These are phyloP conservation scores for Todiramphus chloris DNA, from an alignment of 2,113 vertebrate genomes.

Conservation along the genomic window DNA sequence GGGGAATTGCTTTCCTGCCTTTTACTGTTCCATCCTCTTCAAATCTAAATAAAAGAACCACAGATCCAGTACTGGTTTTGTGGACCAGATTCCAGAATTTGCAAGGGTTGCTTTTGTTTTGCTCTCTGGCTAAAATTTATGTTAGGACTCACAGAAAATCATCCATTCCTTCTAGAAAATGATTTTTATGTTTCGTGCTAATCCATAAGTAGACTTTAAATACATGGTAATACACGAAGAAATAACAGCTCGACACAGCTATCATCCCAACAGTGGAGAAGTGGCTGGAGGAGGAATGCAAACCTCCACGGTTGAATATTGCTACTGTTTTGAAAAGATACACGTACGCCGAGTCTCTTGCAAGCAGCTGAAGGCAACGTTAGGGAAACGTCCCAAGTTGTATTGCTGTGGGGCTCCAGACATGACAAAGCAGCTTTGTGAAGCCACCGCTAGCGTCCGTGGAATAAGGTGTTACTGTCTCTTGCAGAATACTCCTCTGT, in stretches of 20 bases:
- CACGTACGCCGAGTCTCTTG: not conserved
- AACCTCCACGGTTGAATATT: accelerated
- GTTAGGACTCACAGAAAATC: not conserved
- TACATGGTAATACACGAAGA: not conserved
- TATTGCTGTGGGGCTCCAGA: not conserved
- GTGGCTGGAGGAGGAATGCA: not conserved
- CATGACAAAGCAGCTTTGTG: not conserved
- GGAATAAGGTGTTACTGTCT: not conserved
- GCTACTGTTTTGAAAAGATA: not conserved
- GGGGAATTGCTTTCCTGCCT: not conserved
- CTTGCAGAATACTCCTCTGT: not conserved
- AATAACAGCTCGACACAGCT: not conserved
- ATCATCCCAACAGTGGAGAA: not conserved
- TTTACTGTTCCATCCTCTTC: not conserved
- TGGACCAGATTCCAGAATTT: not conserved
- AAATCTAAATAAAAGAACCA: not conserved
- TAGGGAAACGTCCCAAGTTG: accelerated
- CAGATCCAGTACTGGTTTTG: not conserved
- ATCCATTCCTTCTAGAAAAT: not conserved
- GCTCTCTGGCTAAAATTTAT: not conserved
- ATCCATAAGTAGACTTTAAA: not conserved
- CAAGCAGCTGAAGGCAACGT: not conserved
- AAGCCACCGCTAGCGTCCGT: not conserved
- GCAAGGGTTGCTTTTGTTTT: not conserved
- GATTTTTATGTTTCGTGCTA: not conserved